phyloP scores from a whole-genome alignment of 2,797 vertebrate genomes.

The Buceros bicornis region DNA sequence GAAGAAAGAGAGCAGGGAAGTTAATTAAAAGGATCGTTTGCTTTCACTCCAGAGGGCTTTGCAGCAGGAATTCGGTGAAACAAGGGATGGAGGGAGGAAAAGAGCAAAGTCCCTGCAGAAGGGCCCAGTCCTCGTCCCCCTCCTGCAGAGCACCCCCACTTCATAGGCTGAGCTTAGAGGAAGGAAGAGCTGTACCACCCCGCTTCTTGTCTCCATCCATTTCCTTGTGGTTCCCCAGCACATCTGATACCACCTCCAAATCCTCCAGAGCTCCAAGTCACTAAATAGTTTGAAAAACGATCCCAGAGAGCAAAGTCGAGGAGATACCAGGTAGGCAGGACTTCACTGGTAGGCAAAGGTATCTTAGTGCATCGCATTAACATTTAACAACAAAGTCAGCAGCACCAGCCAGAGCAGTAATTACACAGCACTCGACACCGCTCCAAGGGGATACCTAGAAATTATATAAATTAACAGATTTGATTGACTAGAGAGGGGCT shows the following conservation, averaged over 20 bases:
- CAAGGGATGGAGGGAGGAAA: neutral
- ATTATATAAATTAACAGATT: neutral
- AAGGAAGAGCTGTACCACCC: neutral
- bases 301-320: neutral
- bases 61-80: neutral
- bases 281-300: neutral
- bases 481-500: neutral
- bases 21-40: neutral
- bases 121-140: neutral
- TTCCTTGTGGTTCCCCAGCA: neutral
- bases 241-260: neutral
- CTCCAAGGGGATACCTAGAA: neutral
- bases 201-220: neutral
- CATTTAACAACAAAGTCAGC: neutral
- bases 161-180: neutral
- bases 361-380: neutral
- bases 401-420: neutral
- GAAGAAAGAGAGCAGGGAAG: neutral
- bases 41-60: neutral
- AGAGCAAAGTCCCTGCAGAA: neutral
- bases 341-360: neutral
- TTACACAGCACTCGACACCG: neutral
- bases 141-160: fast-evolving
- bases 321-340: neutral
- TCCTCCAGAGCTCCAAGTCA: neutral